Evolutionary conservation across 2,888 invertebrate species (phyloP), one percentile per base, ranked within the genome.

Genomic region (Himalopsyche tibetana): DNA sequence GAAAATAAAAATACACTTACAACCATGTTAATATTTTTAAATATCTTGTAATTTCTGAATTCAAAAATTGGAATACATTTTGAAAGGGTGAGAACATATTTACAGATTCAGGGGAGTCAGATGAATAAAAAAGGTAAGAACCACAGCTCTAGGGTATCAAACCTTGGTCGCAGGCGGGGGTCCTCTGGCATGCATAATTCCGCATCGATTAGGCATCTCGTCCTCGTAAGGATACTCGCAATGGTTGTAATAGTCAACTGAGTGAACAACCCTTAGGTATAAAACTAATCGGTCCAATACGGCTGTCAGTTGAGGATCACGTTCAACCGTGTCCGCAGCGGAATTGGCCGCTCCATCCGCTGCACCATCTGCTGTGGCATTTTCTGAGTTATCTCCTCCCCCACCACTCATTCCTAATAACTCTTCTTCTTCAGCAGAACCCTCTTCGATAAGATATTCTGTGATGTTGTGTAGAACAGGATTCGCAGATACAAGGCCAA

Each of bases 181-280:
- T 4, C 99, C 99, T 82, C 99, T 94, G 0, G 98, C 98, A 90
- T 99, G 99, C 94, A 99, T 97, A 89, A 99, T 98, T 12, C 99
- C 99, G 92, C 99, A 99, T 56, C 99, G 95, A 92, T 99, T 99
- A 0, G 99, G 99, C 99, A 99, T 99, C 92, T 99, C 99, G 91
- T 99, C 99, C 92, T 99, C 99, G 90, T 99, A 98, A 0, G 99
- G 98, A 92, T 99, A 99, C 91, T 99, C 99, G 90, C 98, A 98
- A 90, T 98, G 98, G 92, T 99, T 99, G 93, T 99, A 99, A 91
- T 98, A 99, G 92, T 99, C 99, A 84, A 99, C 97, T 0, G 99
- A 99, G 92, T 99, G 99, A 0, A 99, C 99, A 80, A 99, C 94
- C 82, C 99, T 95, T 90, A 99, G 93, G 91, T 99, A 99, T 83